Base-by-base conservation (phyloP, 2,113 vertebrate genomes). In the Xiphias gladius region DNA sequence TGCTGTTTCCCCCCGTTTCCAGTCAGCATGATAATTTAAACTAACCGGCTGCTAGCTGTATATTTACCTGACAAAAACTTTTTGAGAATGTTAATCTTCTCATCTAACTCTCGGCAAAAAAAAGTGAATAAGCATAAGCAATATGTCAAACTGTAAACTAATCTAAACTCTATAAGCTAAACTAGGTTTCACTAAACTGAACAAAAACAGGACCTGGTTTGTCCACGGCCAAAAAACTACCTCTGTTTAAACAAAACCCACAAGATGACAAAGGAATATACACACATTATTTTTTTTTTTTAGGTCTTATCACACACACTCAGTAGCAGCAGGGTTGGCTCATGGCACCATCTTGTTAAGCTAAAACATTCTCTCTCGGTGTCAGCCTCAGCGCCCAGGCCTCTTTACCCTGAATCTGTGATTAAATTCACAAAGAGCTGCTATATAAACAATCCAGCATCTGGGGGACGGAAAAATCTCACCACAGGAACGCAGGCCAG, bases 371-470 rank as follows among this genome's bases (percentile, higher is more conserved):
- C 87, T 77, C 85, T 85, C 78, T 62, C 61, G 22, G 73, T 79
- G 89, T 90, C 77, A 69, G 88, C 79, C 84, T 67, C 72, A 64
- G 80, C 76, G 57, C 70, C 70, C 82, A 26, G 81, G 80, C 91
- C 86, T 84, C 87, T 84, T 85, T 72, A 86, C 86, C 84, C 85
- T 30, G 68, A 79, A 90, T 90, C 89, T 86, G 85, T 88, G 93
- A 92, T 94, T 93, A 91, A 91, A 92, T 88, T 93, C 91, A 91
- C 91, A 93, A 93, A 92, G 93, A 46, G 73, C 91, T 92, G 91
- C 92, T 92, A 92, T 90, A 88, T 91, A 94, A 94, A 94, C 91
- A 93, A 87, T 87, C 87, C 90, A 76, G 89, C 93, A 93, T 93
- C 91, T 94, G 91, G 90, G 86, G 86, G 85, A 90, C 43, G 88